Base-by-base conservation (phyloP, 2,888 invertebrate genomes). In the Andrena bicolor region DNA sequence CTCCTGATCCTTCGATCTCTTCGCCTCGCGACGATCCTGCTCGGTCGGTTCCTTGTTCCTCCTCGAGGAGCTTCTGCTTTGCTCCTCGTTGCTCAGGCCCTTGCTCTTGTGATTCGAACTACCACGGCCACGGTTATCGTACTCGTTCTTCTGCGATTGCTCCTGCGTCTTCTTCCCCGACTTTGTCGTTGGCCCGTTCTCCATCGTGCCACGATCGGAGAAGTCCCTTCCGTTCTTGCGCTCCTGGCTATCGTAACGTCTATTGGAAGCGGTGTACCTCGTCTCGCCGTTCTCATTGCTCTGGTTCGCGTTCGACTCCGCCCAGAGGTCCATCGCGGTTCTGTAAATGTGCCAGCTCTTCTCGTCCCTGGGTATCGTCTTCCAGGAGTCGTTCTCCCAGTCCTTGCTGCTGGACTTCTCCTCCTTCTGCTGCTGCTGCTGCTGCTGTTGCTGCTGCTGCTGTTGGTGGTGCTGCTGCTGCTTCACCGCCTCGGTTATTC, bases 271-370 rank as follows among this genome's bases (percentile, higher is more conserved):
- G 0, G 64, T 41, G 48, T 87, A 87, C 56, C 84, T 79, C 10
- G 60, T 13, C 23, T 85, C 85, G 5, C 78, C 84, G n/a, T 77
- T 86, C 35, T 92, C 91, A 70, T 83, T 89, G 23, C 81, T 82
- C 60, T 88, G 86, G 16, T 83, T 88, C 65, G 68, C 83, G 65
- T 92, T 92, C 0, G 92, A 89, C 69, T 94, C 93, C 26, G 93
- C 93, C 94, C 94, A 94, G 13, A 94, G 89, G 78, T 94, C 94
- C 90, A 94, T 93, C 35, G 94, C 93, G 26, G 93, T 94, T 76
- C 94, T 91, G 80, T 94, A 94, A 16, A 94, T 87, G 48, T 94
- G 94, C 94, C 94, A 94, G 72, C 93, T 94, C 73, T 94, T 93
- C 75, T 94, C 94, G 60, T 94, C 93, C 16, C 90, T 88, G 0